Conservation (phyloP, 1,140 invertebrate species). For the Nomia melanderi region DNA sequence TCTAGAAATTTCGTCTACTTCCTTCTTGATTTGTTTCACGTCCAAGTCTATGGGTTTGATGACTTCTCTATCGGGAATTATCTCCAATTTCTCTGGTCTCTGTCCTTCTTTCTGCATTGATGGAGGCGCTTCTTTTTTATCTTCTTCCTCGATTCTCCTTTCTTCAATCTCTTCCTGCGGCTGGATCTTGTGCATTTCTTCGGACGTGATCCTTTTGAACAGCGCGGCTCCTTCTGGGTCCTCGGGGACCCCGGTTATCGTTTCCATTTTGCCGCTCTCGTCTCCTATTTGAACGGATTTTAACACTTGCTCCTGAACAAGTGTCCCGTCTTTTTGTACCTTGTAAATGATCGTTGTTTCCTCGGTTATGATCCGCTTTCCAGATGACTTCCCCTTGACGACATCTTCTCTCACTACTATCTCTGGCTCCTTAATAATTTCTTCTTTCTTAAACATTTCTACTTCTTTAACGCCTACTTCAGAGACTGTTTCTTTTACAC, state of each 20-base stretch:
- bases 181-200: neutral
- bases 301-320: constrained; percentile 43
- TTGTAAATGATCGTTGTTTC: constrained; percentile 56
- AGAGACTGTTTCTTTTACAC: constrained; percentile 3
- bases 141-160: neutral
- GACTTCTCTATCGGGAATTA: neutral
- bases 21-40: too few species aligned
- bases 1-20: too few species aligned
- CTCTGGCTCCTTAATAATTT: neutral
- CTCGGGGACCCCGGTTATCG: constrained; percentile 12
- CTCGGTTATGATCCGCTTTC: constrained; percentile 44
- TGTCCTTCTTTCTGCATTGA: neutral
- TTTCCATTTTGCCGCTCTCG: neutral
- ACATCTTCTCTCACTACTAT: constrained; percentile 4
- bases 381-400: constrained; percentile 20
- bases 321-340: constrained; percentile 41
- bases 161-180: neutral
- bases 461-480: too few species aligned
- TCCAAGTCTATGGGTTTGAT: neutral
- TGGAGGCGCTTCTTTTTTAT: neutral
- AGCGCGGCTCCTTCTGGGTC: constrained; percentile 3
- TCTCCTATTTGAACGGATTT: constrained; percentile 53
- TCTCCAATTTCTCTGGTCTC: neutral
- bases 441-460: neutral
- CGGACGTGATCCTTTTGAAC: neutral